Evolutionary conservation across 2,888 invertebrate genomes (phyloP), one percentile per base, ranked within the genome.

Genomic region (Notodonta ziczac): DNA sequence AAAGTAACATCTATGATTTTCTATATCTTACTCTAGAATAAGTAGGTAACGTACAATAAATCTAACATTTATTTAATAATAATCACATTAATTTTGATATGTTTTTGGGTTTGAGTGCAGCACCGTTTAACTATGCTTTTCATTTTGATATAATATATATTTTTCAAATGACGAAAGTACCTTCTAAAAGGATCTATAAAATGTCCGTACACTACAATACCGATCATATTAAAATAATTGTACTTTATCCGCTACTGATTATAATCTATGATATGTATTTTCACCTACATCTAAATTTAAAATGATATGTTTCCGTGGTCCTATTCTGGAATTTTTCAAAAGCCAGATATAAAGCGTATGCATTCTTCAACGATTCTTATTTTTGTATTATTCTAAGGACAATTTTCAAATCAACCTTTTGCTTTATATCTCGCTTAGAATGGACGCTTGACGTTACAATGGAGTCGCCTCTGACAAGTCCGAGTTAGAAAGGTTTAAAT

Each of bases 301-400:
- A 86, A 85, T 87, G 90, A 91, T 91, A 92, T 91, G 90, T 90
- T 82, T 88, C 84, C 84, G 83, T 92, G 90, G 90, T 91, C 92
- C 91, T 91, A 89, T 86, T 88, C 88, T 89, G 93, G 92, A 89
- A 88, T 87, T 85, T 84, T 83, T 86, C 87, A 89, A 88, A 91
- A 92, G 91, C 92, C 89, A 92, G 91, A 93, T 90, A 92, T 92
- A 92, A 93, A 93, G 93, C 93, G 93, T 85, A 88, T 90, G 85
- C 91, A 91, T 93, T 93, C 92, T 91, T 89, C 81, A 85, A 86
- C 84, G 84, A 86, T 87, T 87, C 84, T 85, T 87, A 84, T 77
- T 79, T 77, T 78, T 84, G 81, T 82, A 78, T 72, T 76, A 82
- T 72, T 80, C 84, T 90, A 89, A 82, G 81, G 84, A 86, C 83